phyloP scores from a whole-genome alignment of 2,888 invertebrate genomes.

The Odontocolon sp. region DNA sequence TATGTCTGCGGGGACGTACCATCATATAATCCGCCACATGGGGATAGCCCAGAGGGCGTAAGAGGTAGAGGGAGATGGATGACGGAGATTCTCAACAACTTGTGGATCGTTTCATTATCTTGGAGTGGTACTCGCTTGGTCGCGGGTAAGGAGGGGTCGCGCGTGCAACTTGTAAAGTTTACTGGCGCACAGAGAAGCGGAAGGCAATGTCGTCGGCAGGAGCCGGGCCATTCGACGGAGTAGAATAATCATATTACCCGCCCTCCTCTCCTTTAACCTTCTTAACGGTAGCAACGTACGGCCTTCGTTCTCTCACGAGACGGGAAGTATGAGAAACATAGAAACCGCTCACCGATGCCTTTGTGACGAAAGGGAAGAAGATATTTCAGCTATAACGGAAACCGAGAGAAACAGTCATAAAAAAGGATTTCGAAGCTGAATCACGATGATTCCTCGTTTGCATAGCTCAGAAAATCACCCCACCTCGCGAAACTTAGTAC shows the following conservation, averaged over 20 bases:
- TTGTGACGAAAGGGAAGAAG: not conserved
- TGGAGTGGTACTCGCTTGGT: slow-evolving; percentile 70
- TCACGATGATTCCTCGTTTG: too few relatives aligned
- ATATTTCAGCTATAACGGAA: too few relatives aligned
- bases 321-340: slow-evolving; percentile 14
- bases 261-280: slow-evolving; percentile 57
- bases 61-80: slow-evolving; percentile 15
- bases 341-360: slow-evolving; percentile 7
- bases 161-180: slow-evolving; percentile 73
- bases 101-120: slow-evolving; percentile 78
- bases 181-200: slow-evolving; percentile 57
- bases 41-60: not conserved
- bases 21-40: too few relatives aligned
- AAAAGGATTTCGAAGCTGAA: not conserved
- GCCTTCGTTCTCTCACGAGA: slow-evolving; percentile 18
- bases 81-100: slow-evolving; percentile 72
- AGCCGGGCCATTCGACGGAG: slow-evolving; percentile 71
- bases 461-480: too few relatives aligned
- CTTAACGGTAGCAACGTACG: slow-evolving; percentile 36
- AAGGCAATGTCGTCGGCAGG: slow-evolving; percentile 40
- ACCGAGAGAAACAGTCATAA: not conserved
- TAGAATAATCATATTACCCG: slow-evolving; percentile 71
- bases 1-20: too few relatives aligned
- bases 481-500: too few relatives aligned
- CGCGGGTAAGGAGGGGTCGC: not conserved